Evolutionary conservation across 2,888 invertebrate species (phyloP).

Genomic region (Digitonthophagus gazella): DNA sequence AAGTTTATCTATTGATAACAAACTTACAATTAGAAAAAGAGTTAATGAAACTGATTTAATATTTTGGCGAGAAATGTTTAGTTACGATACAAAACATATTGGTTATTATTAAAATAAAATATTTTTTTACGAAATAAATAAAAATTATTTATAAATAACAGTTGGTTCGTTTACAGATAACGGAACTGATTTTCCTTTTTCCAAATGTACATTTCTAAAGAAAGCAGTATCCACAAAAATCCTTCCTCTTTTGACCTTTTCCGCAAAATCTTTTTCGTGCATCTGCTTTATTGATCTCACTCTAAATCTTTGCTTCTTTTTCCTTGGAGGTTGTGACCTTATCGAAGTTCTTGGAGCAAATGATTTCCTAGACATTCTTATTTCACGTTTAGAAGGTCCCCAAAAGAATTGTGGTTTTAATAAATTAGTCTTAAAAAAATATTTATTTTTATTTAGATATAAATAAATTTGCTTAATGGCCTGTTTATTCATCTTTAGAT

Average conservation of each 20-base stretch:
- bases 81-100: slow-evolving; percentile 1
- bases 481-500: not conserved
- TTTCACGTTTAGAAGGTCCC: slow-evolving; percentile 32
- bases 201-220: slow-evolving; percentile 29
- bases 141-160: not conserved
- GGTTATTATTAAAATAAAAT: slow-evolving; percentile 1
- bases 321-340: slow-evolving; percentile 32
- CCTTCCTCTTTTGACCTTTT: slow-evolving; percentile 28
- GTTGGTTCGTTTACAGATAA: not conserved
- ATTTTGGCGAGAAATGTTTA: slow-evolving; percentile 8
- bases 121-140: slow-evolving; percentile 1
- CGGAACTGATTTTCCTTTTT: slow-evolving; percentile 15
- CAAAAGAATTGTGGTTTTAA: slow-evolving; percentile 38
- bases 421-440: slow-evolving; percentile 30
- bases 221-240: slow-evolving; percentile 33
- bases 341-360: slow-evolving; percentile 33
- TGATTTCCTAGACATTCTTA: slow-evolving; percentile 31
- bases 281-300: slow-evolving; percentile 31
- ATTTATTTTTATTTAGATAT: slow-evolving; percentile 10
- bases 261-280: slow-evolving; percentile 32
- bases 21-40: not conserved
- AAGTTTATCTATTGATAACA: not conserved
- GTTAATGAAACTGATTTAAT: not conserved
- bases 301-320: slow-evolving; percentile 30
- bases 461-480: slow-evolving; percentile 1